phyloP scores from a whole-genome alignment of 2,113 vertebrate species.

The Apistogramma diplotaenia region DNA sequence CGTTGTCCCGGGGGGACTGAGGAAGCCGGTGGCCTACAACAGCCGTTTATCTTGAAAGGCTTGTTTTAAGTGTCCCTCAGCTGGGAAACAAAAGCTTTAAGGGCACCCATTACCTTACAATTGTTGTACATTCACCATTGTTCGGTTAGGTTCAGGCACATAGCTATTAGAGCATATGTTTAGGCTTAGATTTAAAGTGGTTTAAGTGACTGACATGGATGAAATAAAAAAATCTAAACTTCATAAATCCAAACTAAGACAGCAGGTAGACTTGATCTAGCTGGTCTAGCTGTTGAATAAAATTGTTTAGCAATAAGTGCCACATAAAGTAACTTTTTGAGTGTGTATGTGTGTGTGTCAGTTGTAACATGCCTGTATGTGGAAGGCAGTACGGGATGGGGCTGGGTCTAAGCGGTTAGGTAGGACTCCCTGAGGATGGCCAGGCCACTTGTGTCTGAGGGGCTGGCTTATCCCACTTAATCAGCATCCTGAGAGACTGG shows the following conservation, averaged over 20 bases:
- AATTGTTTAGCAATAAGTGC: neutral
- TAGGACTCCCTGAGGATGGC: conserved; percentile 54
- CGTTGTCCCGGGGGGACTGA: conserved; percentile 66
- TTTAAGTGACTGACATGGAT: neutral
- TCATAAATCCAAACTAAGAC: neutral
- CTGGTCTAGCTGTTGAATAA: neutral
- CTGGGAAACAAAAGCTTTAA: conserved; percentile 75
- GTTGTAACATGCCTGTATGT: neutral
- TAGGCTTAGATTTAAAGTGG: conserved; percentile 10
- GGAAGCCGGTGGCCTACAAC: conserved; percentile 68
- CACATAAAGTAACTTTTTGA: neutral
- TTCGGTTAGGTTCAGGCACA: conserved; percentile 57
- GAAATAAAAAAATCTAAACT: neutral
- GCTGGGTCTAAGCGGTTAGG: conserved; percentile 34
- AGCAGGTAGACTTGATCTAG: neutral
- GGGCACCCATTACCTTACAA: conserved; percentile 71
- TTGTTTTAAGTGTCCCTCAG: conserved; percentile 74
- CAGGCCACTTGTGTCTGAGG: conserved; percentile 63
- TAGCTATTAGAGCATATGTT: conserved; percentile 59
- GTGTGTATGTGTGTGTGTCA: neutral
- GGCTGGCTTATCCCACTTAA: conserved; percentile 77
- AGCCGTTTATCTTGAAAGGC: conserved; percentile 73
- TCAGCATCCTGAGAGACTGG: conserved; percentile 74
- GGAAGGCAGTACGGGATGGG: conserved; percentile 1
- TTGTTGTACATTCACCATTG: conserved; percentile 63